phyloP scores from a whole-genome alignment of 2,113 vertebrate species.

The Puma concolor region DNA sequence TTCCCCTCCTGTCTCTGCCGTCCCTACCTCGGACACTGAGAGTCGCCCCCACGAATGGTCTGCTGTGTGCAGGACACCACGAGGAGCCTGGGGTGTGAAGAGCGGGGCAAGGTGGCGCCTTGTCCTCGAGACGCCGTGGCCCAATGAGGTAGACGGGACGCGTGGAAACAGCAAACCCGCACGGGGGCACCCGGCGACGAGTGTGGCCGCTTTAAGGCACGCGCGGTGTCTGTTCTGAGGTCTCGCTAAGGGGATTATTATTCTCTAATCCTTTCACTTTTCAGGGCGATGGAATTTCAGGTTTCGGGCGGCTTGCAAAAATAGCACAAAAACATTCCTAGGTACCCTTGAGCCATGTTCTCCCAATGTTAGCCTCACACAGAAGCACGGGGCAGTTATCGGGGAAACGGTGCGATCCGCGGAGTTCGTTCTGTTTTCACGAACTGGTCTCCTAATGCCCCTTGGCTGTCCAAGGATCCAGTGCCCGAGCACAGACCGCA shows the following conservation, averaged over 20 bases:
- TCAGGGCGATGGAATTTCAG: neutral
- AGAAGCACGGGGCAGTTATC: neutral
- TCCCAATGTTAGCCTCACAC: neutral
- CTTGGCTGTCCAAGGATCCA: neutral
- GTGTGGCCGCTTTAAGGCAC: neutral
- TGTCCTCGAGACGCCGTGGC: rapidly evolving
- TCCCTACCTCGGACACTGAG: neutral
- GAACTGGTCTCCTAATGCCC: neutral
- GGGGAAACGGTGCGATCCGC: neutral
- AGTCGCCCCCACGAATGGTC: neutral
- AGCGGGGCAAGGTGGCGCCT: too few species aligned
- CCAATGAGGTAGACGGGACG: rapidly evolving
- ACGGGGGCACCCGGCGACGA: rapidly evolving
- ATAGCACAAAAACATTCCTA: neutral
- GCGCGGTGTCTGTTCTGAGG: neutral
- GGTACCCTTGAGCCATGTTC: neutral
- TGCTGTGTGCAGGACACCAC: neutral
- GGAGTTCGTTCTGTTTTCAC: neutral
- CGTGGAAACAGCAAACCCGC: neutral
- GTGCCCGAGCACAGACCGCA: neutral
- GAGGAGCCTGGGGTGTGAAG: too few species aligned
- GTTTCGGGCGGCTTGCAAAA: neutral
- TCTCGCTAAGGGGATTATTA: neutral
- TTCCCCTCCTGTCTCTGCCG: neutral
- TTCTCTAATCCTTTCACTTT: neutral